Base-by-base conservation (phyloP, 2,888 invertebrate genomes). In the Folsomia manolachei region DNA sequence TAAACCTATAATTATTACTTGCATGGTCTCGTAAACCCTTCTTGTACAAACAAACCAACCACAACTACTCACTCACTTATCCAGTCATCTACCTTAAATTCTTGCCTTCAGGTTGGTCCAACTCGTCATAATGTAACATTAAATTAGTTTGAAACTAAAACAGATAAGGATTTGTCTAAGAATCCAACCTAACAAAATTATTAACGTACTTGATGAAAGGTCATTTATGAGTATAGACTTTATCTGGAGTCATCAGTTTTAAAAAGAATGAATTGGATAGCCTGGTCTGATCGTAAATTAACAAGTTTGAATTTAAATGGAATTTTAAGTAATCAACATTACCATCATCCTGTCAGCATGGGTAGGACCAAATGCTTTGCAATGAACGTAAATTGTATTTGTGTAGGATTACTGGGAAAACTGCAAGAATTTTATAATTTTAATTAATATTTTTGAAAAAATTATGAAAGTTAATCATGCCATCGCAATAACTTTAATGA, bases 1-100 rank as follows among this genome's bases (percentile, higher is more conserved):
- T 39, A 71, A 74, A 73, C 75, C 74, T 75, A 74, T 78, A 76
- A 78, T 78, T 78, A 78, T 75, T 67, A 71, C 70, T 70, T 66
- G n/a, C n/a, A n/a, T n/a, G 66, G 71, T 64, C 76, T 69, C 76
- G 67, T 76, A 78, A 78, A 76, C 72, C 75, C 71, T 75, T n/a
- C n/a, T n/a, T 75, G 75, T 71, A 66, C 76, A 78, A 78, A 78
- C 76, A 78, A 78, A 75, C 67, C 19, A 64, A 23, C 61, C 61
- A 21, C 26, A 78, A 75, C 67, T 23, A 64, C 39, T 61, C 61
- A 21, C 26, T 53, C 56, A 56, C 21, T n/a, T 14, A 56, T 19
- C 56, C 7, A 56, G 11, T 56, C 56, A 56, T 7, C 19, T 56
- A n/a, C 39, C 39, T 14, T 9, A 39, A 39, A 39, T 39, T 39